phyloP scores from a whole-genome alignment of 2,113 vertebrate species.

The Pheucticus melanocephalus region DNA sequence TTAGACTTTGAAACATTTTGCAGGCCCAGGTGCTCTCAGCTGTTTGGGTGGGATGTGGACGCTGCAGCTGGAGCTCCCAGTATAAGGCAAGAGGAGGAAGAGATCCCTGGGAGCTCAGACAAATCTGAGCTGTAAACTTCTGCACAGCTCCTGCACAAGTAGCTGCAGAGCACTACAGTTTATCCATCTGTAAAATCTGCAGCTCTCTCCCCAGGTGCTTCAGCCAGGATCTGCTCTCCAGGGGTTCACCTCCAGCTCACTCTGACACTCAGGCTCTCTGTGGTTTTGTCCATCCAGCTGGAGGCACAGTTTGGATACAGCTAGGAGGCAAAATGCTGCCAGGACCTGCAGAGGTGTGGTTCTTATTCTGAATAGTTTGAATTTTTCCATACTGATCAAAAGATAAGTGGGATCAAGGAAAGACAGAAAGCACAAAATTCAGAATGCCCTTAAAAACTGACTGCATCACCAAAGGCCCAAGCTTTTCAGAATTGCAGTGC shows the following conservation, averaged over 20 bases:
- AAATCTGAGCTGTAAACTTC: not conserved
- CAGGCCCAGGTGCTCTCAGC: not conserved
- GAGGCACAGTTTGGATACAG: not conserved
- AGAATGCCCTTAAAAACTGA: not conserved
- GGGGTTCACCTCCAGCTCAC: fast-evolving
- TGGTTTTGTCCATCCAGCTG: not conserved
- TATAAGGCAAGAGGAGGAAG: not conserved
- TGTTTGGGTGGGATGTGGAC: not conserved
- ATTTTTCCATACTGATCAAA: not conserved
- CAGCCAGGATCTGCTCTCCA: not conserved
- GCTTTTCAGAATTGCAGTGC: not conserved
- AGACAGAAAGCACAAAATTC: not conserved
- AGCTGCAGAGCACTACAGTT: not conserved
- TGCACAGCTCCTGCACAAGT: not conserved
- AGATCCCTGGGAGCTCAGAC: not conserved
- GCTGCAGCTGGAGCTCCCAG: not conserved
- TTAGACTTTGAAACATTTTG: not conserved
- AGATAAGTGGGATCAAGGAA: not conserved
- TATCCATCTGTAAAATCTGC: not conserved
- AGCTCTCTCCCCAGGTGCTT: not conserved
- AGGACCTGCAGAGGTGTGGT: not conserved
- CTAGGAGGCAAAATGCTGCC: not conserved
- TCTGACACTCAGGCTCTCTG: no score
- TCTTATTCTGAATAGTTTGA: not conserved
- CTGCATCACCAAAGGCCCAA: not conserved